Evolutionary conservation across 2,888 invertebrate species (phyloP).

Genomic region (Nephrotoma flavescens): DNA sequence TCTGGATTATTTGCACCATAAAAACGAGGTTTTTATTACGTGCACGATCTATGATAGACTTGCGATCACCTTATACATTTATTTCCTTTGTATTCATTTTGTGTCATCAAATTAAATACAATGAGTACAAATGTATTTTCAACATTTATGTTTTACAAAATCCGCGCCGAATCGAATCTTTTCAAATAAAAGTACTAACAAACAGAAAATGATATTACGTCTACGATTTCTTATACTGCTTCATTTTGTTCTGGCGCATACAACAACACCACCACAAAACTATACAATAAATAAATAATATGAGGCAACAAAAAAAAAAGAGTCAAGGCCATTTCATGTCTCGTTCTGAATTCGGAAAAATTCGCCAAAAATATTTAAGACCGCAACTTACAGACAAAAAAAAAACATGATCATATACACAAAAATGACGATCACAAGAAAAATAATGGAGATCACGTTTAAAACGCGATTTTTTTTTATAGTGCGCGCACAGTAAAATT

Average conservation of each 20-base stretch:
- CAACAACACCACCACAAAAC: not conserved
- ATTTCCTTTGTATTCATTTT: not conserved
- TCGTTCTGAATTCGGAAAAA: slow-evolving; percentile 2
- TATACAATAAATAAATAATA: not conserved
- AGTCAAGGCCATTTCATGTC: slow-evolving; percentile 5
- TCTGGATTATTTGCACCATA: not conserved
- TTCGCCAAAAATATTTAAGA: not conserved
- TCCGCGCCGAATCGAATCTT: not conserved
- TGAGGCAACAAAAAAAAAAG: not conserved
- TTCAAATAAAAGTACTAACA: not conserved
- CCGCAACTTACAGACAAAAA: not conserved
- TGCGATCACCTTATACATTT: not conserved
- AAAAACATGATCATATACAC: not conserved
- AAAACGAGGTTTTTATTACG: not conserved
- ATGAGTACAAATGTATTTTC: not conserved
- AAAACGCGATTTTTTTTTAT: not conserved
- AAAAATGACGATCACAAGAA: not conserved
- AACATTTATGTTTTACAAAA: not conserved
- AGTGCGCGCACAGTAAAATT: not conserved
- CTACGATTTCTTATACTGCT: not conserved
- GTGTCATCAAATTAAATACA: not conserved
- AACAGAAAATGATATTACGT: not conserved
- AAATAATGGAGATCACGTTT: not conserved
- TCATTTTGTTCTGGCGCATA: not conserved
- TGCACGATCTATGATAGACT: not conserved